Evolutionary conservation across 2,888 invertebrate species (phyloP).

Genomic region (Lycophotia porphyrea): DNA sequence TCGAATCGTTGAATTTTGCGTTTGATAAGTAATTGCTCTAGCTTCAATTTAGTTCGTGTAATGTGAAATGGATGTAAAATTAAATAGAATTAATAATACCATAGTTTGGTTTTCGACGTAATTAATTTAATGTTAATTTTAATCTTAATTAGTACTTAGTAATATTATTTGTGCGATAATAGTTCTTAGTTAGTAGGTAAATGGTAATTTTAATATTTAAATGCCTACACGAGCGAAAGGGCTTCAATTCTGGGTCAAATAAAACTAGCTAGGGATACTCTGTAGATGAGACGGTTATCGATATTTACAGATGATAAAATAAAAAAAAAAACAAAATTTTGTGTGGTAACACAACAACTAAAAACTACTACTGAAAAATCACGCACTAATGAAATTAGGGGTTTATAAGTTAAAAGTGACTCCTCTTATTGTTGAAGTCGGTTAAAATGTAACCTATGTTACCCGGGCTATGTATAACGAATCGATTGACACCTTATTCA

Average conservation of each 20-base stretch:
- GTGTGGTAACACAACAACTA: no score
- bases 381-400: no score
- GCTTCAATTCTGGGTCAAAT: background rate
- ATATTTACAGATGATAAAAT: background rate
- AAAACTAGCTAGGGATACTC: background rate
- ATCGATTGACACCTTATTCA: no score
- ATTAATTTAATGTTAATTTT: background rate
- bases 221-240: background rate
- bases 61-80: constrained; percentile 8
- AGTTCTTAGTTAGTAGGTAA: background rate
- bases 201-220: background rate
- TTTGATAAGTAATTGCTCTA: constrained; percentile 21
- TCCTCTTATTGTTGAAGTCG: no score
- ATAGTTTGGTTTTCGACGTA: background rate
- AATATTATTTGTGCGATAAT: background rate
- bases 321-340: no score
- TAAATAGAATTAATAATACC: constrained; percentile 1
- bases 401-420: no score
- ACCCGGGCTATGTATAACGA: no score
- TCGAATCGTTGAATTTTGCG: background rate
- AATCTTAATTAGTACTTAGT: background rate
- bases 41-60: constrained; percentile 1
- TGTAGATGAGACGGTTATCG: no score
- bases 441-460: no score
- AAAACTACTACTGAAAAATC: no score